A percentile compares a stretch with the other conserved stretches of the same genome.
These are phyloP conservation scores for Erebia aethiops DNA, from an alignment of 2,888 invertebrate genomes.

Conservation along the genomic window DNA sequence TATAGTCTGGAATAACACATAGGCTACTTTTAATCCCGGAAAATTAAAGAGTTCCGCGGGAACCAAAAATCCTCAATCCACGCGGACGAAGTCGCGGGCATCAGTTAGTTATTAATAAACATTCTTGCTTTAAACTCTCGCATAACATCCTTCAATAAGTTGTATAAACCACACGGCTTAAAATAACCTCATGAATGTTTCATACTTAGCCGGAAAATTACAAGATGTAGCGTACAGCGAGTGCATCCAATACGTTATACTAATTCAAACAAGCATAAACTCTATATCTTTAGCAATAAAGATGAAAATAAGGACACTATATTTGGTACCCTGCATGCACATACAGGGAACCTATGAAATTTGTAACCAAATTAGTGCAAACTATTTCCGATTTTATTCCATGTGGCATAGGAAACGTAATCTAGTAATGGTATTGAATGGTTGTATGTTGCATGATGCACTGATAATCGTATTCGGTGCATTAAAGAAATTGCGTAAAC, in stretches of 20 bases:
- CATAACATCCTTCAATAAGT: conserved; percentile 43
- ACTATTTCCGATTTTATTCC: background rate
- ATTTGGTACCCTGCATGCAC: background rate
- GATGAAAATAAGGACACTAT: conserved; percentile 2
- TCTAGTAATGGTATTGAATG: background rate
- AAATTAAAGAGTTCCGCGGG: too few species aligned
- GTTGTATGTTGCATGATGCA: conserved; percentile 17
- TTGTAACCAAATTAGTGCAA: background rate
- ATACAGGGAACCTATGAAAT: background rate
- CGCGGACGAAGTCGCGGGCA: too few species aligned
- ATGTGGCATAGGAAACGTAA: background rate
- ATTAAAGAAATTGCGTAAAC: conserved; percentile 43
- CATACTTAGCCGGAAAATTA: conserved; percentile 49
- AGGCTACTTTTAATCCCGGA: too few species aligned
- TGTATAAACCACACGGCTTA: conserved; percentile 43
- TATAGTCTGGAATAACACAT: too few species aligned
- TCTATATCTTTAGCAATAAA: background rate
- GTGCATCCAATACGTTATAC: conserved; percentile 47
- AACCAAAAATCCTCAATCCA: too few species aligned
- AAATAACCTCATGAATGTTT: conserved; percentile 52
- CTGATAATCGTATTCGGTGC: conserved; percentile 36
- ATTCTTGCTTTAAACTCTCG: conserved; percentile 25
- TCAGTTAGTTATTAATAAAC: background rate
- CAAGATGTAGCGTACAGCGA: conserved; percentile 38
- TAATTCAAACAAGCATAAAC: conserved; percentile 42